These are phyloP conservation scores for Watsonalla cultraria DNA, from an alignment of 2,888 invertebrate genomes.

Conservation along the genomic window DNA sequence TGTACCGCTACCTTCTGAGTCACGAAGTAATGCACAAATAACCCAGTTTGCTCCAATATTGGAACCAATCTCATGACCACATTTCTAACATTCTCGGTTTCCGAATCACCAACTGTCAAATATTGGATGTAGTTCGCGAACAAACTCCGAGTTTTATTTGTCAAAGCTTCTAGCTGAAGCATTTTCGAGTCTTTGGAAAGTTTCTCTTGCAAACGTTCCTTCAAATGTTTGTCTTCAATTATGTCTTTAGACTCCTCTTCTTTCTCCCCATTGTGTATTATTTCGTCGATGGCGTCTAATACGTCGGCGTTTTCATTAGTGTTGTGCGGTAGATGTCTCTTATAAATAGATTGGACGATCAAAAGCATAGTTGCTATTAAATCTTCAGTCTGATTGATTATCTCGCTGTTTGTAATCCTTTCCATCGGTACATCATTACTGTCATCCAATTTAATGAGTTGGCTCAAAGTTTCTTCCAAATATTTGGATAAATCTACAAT, in stretches of 20 bases:
- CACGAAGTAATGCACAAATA: constrained; percentile 88
- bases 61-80: constrained; percentile 78
- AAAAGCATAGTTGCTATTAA: constrained; percentile 53
- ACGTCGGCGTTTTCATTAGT: constrained; percentile 45
- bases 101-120: constrained; percentile 34
- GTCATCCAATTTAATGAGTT: constrained; percentile 40
- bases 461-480: constrained; percentile 34
- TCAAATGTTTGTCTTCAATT: constrained; percentile 82
- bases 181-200: constrained; percentile 79
- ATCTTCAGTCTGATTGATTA: constrained; percentile 54
- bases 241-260: constrained; percentile 70
- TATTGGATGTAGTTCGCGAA: constrained; percentile 61
- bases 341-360: constrained; percentile 57
- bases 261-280: constrained; percentile 49
- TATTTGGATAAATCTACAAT: constrained; percentile 42
- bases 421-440: constrained; percentile 35
- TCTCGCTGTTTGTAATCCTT: constrained; percentile 24
- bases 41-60: constrained; percentile 86
- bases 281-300: constrained; percentile 54
- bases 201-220: constrained; percentile 80
- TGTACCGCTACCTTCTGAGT: constrained; percentile 88
- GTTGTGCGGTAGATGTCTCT: constrained; percentile 55
- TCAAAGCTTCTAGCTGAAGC: constrained; percentile 75
- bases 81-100: constrained; percentile 41
- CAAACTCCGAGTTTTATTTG: constrained; percentile 58